phyloP scores from a whole-genome alignment of 1,140 invertebrate species.

The Drosophila melanogaster region DNA sequence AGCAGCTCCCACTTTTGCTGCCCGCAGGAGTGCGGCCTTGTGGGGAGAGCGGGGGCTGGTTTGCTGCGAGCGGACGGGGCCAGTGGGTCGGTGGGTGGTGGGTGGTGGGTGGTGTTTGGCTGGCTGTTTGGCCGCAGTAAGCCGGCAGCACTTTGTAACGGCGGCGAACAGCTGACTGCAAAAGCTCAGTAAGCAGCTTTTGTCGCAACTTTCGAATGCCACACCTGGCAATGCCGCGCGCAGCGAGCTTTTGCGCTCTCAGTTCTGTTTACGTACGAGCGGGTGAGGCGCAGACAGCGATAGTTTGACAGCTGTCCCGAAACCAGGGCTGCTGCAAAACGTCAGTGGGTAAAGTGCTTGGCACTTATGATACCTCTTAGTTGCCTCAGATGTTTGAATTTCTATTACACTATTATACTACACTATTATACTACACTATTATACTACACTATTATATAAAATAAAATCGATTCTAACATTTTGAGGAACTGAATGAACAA shows the following conservation, averaged over 20 bases:
- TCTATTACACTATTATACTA: too few species aligned
- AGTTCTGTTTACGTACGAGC: slow-evolving; percentile 54
- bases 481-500: too few species aligned
- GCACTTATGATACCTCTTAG: neutral
- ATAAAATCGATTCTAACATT: too few species aligned
- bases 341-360: neutral
- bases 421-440: too few species aligned
- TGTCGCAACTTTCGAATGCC: slow-evolving; percentile 3
- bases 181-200: slow-evolving; percentile 46
- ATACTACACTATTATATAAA: too few species aligned
- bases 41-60: neutral
- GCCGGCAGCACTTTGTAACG: slow-evolving; percentile 49
- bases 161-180: slow-evolving; percentile 14
- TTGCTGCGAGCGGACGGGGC: neutral
- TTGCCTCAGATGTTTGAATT: too few species aligned
- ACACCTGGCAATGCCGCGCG: slow-evolving; percentile 46
- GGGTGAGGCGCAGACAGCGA: slow-evolving; percentile 17
- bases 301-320: slow-evolving; percentile 26
- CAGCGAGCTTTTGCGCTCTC: slow-evolving; percentile 10
- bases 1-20: slow-evolving; percentile 26
- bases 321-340: slow-evolving; percentile 14
- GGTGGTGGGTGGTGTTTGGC: neutral
- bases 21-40: slow-evolving; percentile 12
- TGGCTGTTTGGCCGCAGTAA: slow-evolving; percentile 16
- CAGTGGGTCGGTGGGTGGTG: neutral